phyloP scores from a whole-genome alignment of 2,797 vertebrate genomes.

The Lepus oiostolus region DNA sequence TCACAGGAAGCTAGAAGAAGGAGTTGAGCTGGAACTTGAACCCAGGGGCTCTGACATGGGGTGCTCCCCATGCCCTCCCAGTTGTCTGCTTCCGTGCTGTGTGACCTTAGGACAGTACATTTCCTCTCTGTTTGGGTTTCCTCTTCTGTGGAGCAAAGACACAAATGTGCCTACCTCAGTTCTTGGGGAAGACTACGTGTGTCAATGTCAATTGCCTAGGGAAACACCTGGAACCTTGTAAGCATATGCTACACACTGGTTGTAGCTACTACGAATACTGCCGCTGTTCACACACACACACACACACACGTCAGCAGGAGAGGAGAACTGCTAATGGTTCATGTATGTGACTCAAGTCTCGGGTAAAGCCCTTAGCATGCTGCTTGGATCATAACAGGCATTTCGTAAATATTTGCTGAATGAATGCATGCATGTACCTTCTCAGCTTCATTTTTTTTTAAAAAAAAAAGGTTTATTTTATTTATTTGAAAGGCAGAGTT shows the following conservation, averaged over 20 bases:
- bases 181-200: background rate
- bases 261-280: background rate
- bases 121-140: background rate
- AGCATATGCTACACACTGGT: constrained; percentile 2
- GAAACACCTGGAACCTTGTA: background rate
- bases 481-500: no score
- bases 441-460: background rate
- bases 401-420: constrained; percentile 17
- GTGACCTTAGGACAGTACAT: background rate
- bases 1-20: no score
- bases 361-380: background rate
- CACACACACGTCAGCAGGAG: background rate
- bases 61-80: background rate
- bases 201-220: constrained; percentile 10
- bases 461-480: no score
- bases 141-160: background rate
- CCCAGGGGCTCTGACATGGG: no score
- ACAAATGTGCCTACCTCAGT: background rate
- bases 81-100: background rate
- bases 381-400: background rate
- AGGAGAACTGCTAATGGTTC: background rate
- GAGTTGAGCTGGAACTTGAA: no score
- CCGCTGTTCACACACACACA: no score
- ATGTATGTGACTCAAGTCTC: background rate
- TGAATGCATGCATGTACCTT: background rate